Percentiles rank a stretch among this genome's conserved stretches.
These are phyloP conservation scores for Hermetia illucens DNA, from an alignment of 1,140 invertebrate species.

Conservation along the genomic window DNA sequence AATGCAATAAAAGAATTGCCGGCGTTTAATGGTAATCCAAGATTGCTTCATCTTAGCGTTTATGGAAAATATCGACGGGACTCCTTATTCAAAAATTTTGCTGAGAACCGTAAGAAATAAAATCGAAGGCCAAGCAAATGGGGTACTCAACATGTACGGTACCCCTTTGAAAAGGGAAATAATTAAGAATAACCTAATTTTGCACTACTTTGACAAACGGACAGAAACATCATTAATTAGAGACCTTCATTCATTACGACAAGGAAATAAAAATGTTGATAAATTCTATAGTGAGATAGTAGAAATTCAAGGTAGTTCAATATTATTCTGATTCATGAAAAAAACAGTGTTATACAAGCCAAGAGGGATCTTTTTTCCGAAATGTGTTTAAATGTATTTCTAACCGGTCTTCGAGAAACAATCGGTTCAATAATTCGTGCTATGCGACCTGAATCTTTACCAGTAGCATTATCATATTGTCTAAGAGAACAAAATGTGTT, in stretches of 20 bases:
- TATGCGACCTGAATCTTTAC: not conserved
- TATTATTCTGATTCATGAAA: not conserved
- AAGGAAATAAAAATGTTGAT: not conserved
- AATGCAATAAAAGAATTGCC: too few species aligned
- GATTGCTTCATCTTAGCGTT: too few species aligned
- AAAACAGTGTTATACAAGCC: not conserved
- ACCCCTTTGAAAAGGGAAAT: not conserved
- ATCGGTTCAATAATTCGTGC: not conserved
- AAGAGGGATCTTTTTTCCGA: not conserved
- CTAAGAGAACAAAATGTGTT: not conserved
- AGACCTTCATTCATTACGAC: not conserved
- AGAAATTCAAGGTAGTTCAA: not conserved
- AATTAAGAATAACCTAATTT: not conserved
- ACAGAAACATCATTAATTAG: not conserved
- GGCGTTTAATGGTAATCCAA: too few species aligned
- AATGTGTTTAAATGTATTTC: not conserved
- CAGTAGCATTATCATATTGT: not conserved
- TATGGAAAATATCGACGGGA: not conserved
- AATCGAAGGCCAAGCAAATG: not conserved
- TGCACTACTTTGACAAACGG: not conserved
- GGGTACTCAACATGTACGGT: not conserved
- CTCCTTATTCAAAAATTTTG: not conserved
- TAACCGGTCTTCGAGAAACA: not conserved
- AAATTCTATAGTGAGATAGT: not conserved
- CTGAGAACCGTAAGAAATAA: not conserved